Conservation (phyloP, 23 tunicate species). For the Halocynthia aurantium region DNA sequence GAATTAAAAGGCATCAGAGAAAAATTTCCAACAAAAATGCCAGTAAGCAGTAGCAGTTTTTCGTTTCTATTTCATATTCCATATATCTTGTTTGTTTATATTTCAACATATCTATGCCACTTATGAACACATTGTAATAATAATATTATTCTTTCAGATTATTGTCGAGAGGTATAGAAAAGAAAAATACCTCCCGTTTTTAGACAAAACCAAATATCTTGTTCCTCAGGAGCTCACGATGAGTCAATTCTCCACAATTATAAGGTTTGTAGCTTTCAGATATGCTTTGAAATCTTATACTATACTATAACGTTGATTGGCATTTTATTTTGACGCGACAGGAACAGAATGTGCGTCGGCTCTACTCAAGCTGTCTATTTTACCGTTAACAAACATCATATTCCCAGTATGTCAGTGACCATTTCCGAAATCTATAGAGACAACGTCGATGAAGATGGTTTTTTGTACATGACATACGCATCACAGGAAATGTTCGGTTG, state of each 20-base stretch:
- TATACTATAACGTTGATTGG: too few relatives aligned
- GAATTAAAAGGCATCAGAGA: conserved; percentile 51
- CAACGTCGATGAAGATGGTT: conserved; percentile 70
- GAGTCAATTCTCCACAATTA: conserved; percentile 63
- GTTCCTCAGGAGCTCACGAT: conserved; percentile 89
- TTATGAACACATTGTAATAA: not conserved
- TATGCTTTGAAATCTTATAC: too few relatives aligned
- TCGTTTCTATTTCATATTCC: not conserved
- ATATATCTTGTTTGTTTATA: not conserved
- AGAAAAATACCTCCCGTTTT: conserved; percentile 65
- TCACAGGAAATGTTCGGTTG: conserved; percentile 88
- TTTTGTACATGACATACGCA: conserved; percentile 70
- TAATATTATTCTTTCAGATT: conserved; percentile 25
- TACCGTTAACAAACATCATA: conserved; percentile 41
- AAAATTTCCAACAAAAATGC: conserved; percentile 79
- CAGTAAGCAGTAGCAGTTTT: conserved; percentile 29
- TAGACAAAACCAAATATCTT: conserved; percentile 68
- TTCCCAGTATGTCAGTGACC: conserved; percentile 64
- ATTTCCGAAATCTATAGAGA: conserved; percentile 69
- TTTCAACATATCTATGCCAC: not conserved
- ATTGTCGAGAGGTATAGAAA: conserved; percentile 77
- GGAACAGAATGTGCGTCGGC: conserved; percentile 54
- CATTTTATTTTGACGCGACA: not conserved
- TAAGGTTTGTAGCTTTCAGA: conserved; percentile 23
- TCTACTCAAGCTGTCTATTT: conserved; percentile 59